These are phyloP conservation scores for Tinea pellionella DNA, from an alignment of 2,888 invertebrate species.

Conservation along the genomic window DNA sequence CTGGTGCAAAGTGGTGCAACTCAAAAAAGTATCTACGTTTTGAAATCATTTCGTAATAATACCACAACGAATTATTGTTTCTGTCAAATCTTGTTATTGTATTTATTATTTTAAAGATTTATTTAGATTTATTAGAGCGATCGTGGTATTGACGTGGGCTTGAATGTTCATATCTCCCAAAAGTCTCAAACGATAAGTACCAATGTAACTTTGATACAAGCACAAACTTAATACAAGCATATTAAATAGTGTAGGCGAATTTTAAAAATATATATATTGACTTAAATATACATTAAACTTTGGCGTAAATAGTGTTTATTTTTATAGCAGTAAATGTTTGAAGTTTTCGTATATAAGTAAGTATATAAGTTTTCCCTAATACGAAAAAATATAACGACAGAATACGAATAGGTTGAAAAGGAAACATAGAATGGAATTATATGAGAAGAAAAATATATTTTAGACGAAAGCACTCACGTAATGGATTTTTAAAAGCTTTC, in stretches of 20 bases:
- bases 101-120: background rate
- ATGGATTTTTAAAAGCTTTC: slow-evolving; percentile 8
- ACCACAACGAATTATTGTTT: background rate
- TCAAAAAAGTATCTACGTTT: background rate
- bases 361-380: background rate
- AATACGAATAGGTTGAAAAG: background rate
- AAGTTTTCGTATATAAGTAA: too few relatives aligned
- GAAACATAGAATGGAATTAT: background rate
- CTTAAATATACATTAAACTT: too few relatives aligned
- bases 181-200: too few relatives aligned
- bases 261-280: too few relatives aligned
- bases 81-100: background rate
- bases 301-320: too few relatives aligned
- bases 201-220: too few relatives aligned
- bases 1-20: background rate
- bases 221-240: too few relatives aligned
- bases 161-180: too few relatives aligned
- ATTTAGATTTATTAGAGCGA: background rate
- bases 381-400: background rate
- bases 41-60: background rate
- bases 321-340: too few relatives aligned
- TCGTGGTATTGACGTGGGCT: too few relatives aligned
- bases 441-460: slow-evolving; percentile 1
- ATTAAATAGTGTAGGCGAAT: too few relatives aligned
- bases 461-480: slow-evolving; percentile 1